Base-by-base conservation (phyloP, 2,888 invertebrate genomes). In the Dicyrtoma fusca region DNA sequence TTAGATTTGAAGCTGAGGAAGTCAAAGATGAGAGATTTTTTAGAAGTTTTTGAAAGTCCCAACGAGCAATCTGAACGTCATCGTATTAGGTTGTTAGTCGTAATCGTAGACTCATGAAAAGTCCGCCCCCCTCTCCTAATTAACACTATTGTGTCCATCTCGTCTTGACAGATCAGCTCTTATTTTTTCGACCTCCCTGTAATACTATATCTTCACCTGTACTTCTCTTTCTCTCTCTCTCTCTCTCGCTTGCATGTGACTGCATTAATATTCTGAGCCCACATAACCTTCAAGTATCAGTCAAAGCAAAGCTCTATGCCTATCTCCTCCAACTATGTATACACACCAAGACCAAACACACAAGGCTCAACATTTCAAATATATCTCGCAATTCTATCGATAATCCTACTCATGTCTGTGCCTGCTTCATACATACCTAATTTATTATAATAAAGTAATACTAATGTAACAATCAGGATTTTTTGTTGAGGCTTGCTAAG, bases 71-170 rank as follows among this genome's bases (percentile, higher is more conserved):
- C 65, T 65, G 26, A 44, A 47, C 64, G 19, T 44, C 44, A 64
- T 64, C 65, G 65, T 65, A 49, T 65, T 65, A 51, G 51, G 23
- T 51, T 53, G 49, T 65, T 51, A 51, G 26, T 51, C 26, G 26
- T 23, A 64, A 64, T 64, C 64, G 42, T 65, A 44, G 66, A 55
- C 61, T 65, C 66, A 72, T 74, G 74, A 76, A 64, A 62, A 71
- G 76, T 76, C 76, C 76, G 74, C 76, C 77, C 75, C 64, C 73
- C 23, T 25, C 70, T 66, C 70, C 77, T 77, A 77, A 77, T 77
- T 77, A 77, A 76, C 77, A 76, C 76, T 75, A 77, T 77, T 77
- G 77, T 77, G 75, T 73, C 74, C 73, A 72, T 76, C 72, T 71
- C 72, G 64, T 76, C 77, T 74, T 75, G 75, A 74, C 77, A 75